These are phyloP conservation scores for Diarsia dahlii DNA, from an alignment of 2,888 invertebrate genomes.

Conservation along the genomic window DNA sequence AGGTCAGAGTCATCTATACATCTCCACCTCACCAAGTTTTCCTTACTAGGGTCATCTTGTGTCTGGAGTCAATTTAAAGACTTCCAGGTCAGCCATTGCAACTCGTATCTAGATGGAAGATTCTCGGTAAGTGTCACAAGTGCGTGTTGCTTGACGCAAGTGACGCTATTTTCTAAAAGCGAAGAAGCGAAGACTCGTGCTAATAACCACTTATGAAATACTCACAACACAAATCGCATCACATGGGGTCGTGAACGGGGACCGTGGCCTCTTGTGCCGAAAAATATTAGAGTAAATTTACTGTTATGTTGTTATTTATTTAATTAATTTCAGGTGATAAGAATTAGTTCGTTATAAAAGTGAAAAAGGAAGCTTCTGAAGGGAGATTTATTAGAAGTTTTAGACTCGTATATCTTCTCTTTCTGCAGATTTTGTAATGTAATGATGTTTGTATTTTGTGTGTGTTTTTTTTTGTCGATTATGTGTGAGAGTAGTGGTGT, in stretches of 20 bases:
- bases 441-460: too few relatives aligned
- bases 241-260: not conserved
- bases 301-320: not conserved
- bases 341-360: not conserved
- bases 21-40: not conserved
- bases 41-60: not conserved
- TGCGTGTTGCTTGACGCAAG: not conserved
- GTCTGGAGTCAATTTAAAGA: too few relatives aligned
- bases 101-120: too few relatives aligned
- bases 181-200: too few relatives aligned
- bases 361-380: not conserved
- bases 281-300: not conserved
- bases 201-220: not conserved
- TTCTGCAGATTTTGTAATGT: not conserved
- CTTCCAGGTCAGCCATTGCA: not conserved
- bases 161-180: too few relatives aligned
- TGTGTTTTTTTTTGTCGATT: too few relatives aligned
- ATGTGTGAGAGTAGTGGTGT: too few relatives aligned
- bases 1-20: not conserved
- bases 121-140: not conserved
- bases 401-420: not conserved
- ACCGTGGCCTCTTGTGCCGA: not conserved
- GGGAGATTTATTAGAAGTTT: not conserved
- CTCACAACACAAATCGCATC: not conserved
- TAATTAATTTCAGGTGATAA: not conserved